These are phyloP conservation scores for Leucophenga montana DNA, from an alignment of 2,888 invertebrate genomes.

Conservation along the genomic window DNA sequence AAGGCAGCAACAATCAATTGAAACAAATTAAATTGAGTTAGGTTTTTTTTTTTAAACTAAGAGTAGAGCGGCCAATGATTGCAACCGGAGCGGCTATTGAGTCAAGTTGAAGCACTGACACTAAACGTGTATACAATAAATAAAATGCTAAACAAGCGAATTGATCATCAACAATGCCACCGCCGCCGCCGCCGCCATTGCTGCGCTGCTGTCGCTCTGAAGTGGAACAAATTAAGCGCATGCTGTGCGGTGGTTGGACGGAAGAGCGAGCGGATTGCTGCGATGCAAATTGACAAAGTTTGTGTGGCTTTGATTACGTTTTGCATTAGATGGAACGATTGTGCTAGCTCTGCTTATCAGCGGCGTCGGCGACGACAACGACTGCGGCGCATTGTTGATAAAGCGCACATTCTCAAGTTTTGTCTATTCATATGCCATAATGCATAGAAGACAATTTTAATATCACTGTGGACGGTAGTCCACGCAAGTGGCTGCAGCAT, in stretches of 20 bases:
- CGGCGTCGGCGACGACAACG: no score
- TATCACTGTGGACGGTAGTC: no score
- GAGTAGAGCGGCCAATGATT: not conserved
- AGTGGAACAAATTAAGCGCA: conserved; percentile 56
- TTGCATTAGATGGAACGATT: not conserved
- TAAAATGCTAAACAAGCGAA: conserved; percentile 58
- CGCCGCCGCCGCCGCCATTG: conserved; percentile 16
- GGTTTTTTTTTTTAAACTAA: not conserved
- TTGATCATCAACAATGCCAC: conserved; percentile 54
- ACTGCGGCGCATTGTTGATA: no score
- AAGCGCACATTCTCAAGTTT: conserved; percentile 11
- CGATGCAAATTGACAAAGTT: no score
- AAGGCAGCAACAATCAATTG: conserved; percentile 15
- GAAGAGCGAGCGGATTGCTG: not conserved
- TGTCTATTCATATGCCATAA: conserved; percentile 19
- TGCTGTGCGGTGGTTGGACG: conserved; percentile 24
- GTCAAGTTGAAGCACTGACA: conserved; percentile 25
- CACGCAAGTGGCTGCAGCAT: no score
- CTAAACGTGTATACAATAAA: conserved; percentile 30
- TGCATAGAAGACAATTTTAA: conserved; percentile 22
- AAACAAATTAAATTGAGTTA: conserved; percentile 31
- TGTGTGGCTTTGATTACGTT: no score
- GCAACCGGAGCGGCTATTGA: conserved; percentile 6
- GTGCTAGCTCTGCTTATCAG: conserved; percentile 1
- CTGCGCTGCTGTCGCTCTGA: conserved; percentile 30